Evolutionary conservation across 2,888 invertebrate genomes (phyloP), one percentile per base, ranked within the genome.

Genomic region (Hemithea aestivaria): DNA sequence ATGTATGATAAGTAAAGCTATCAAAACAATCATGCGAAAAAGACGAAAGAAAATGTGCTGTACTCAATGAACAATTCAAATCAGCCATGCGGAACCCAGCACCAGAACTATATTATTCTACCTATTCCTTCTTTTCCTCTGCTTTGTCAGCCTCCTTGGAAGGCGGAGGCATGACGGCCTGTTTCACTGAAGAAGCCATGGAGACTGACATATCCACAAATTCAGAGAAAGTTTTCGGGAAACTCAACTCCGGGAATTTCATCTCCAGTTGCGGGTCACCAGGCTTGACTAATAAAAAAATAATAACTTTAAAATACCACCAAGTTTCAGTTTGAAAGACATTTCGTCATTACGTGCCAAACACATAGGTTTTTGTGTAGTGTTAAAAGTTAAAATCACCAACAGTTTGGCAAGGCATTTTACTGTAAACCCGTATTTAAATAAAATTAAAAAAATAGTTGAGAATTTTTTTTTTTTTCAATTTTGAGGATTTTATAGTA

Each of bases 241-340:
- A 63, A 71, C 89, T 87, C 52, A 91, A 63, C 56, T 90, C 88
- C 26, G 91, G 90, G 53, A 91, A 82, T 59, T 84, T 83, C 39
- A 87, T 67, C 64, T 91, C 90, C 50, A 90, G 79, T 68, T 91
- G 90, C 35, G 89, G 89, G 58, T 92, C 92, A 35, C 91, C 92
- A 20, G 92, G 91, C 80, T 92, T 92, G 50, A 92, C 92, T 92
- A 74, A 47, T 58, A 53, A 24, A 35, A 29, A 30, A 40, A 23
- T 27, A 34, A 30, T 31, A 20, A 21, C n/a, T 25, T 38, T 32
- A 22, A 42, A 25, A 8, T 21, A 21, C 16, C 16, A 21, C 1
- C 9, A n/a, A n/a, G n/a, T n/a, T n/a, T n/a, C n/a, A n/a, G n/a
- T n/a, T n/a, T n/a, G n/a, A n/a, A n/a, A n/a, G n/a, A n/a, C n/a